Conservation (phyloP, 2,888 invertebrate species). For the Drosophila meridionalis region DNA sequence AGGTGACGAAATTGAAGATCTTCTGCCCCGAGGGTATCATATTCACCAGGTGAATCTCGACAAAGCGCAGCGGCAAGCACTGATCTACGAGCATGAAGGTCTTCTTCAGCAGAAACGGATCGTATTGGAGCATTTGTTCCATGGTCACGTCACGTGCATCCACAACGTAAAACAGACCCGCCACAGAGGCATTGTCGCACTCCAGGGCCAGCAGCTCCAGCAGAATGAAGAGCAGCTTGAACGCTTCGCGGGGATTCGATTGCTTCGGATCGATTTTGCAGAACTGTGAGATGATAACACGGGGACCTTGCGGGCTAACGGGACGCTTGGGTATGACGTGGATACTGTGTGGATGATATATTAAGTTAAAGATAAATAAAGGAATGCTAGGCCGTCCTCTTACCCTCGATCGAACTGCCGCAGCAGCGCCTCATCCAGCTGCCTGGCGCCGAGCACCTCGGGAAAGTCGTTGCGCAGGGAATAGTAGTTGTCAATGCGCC, state of each 20-base stretch:
- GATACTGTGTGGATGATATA: slow-evolving; percentile 44
- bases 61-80: slow-evolving; percentile 74
- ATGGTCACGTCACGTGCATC: slow-evolving; percentile 75
- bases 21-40: slow-evolving; percentile 70
- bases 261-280: slow-evolving; percentile 72
- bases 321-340: slow-evolving; percentile 73
- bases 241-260: slow-evolving; percentile 68
- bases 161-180: slow-evolving; percentile 71
- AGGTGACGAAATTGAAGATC: slow-evolving; percentile 70
- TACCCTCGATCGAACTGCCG: slow-evolving; percentile 70
- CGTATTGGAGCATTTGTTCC: slow-evolving; percentile 78
- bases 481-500: slow-evolving; percentile 74
- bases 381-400: slow-evolving; percentile 13
- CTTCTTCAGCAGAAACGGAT: slow-evolving; percentile 75
- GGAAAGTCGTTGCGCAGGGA: slow-evolving; percentile 71
- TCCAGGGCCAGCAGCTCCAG: slow-evolving; percentile 75
- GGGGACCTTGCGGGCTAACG: slow-evolving; percentile 55
- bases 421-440: slow-evolving; percentile 63
- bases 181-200: slow-evolving; percentile 68
- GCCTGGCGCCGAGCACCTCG: slow-evolving; percentile 70
- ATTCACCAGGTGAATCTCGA: slow-evolving; percentile 78
- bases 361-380: not conserved
- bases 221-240: slow-evolving; percentile 79
- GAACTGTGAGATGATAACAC: slow-evolving; percentile 76
- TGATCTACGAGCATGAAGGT: slow-evolving; percentile 66